These are phyloP conservation scores for Drosophila funebris DNA, from an alignment of 1,140 invertebrate genomes.

Conservation along the genomic window DNA sequence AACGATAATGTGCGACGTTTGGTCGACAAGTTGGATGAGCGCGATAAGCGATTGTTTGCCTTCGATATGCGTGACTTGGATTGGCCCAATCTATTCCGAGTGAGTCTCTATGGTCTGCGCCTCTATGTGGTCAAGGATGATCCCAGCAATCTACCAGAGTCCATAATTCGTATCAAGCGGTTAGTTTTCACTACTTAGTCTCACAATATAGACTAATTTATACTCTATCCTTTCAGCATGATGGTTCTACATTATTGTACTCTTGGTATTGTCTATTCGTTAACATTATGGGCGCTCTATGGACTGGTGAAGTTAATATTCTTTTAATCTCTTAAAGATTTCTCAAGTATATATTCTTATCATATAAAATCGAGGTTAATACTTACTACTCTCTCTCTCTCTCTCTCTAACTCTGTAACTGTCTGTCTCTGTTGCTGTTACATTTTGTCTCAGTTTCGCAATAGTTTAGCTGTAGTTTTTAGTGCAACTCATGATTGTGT, in stretches of 20 bases:
- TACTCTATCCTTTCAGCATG: conserved; percentile 48
- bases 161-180: conserved; percentile 86
- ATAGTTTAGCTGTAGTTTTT: conserved; percentile 52
- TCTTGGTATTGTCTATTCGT: conserved; percentile 63
- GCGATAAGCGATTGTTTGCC: conserved; percentile 88
- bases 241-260: conserved; percentile 77
- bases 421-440: no score
- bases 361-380: conserved; percentile 1
- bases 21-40: conserved; percentile 85
- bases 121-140: conserved; percentile 90
- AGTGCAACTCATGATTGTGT: conserved; percentile 27
- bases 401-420: not conserved
- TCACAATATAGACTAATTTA: not conserved
- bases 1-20: conserved; percentile 88
- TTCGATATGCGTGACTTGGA: conserved; percentile 89
- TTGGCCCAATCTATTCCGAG: conserved; percentile 87
- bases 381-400: not conserved
- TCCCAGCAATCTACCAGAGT: conserved; percentile 87
- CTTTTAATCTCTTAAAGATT: conserved; percentile 46
- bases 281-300: conserved; percentile 64
- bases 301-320: conserved; percentile 60
- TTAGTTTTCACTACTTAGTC: conserved; percentile 49
- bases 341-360: conserved; percentile 15
- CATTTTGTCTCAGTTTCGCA: conserved; percentile 34
- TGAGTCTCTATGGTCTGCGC: conserved; percentile 87